Evolutionary conservation across 2,113 vertebrate genomes (phyloP), one percentile per base, ranked within the genome.

Genomic region (Felis chaus): DNA sequence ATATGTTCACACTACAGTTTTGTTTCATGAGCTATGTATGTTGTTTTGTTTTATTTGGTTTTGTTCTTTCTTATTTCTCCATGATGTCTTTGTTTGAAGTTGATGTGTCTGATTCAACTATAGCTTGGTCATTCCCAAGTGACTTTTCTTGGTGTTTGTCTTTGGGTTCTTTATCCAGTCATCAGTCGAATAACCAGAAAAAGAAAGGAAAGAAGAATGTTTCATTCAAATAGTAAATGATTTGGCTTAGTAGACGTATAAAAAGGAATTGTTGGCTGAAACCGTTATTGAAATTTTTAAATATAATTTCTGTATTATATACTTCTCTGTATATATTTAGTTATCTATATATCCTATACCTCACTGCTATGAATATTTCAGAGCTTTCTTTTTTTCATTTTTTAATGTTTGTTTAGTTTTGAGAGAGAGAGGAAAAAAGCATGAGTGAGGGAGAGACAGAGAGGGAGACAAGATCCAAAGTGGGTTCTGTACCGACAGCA

Each of bases 1-100:
- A 69, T 78, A 91, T 55, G 29, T 81, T 80, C 80, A 33, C 1
- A 57, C 41, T 7, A 80, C 33, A 9, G 41, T 63, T 80, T 1
- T 66, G 50, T 71, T 96, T 94, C 85, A 86, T 86, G 89, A 96
- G 92, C 69, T 92, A 85, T 27, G 23, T 61, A 94, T 78, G 25
- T 45, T 91, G 33, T 55, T 93, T 93, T 82, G 57, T 68, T 94
- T 91, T 82, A n/a, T 68, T 91, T 94, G 3, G 21, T 27, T 80
- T 80, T 89, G 8, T 61, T 92, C 21, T 55, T 25, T 89, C 84
- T 81, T 50, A 80, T 50, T 85, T 85, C 65, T 74, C 79, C n/a
- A 84, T 33, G 16, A 39, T 86, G 15, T 78, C 33, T 89, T 71
- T 80, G 41, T 80, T 79, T 76, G 29, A 96, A 94, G n/a, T 65